phyloP scores from a whole-genome alignment of 2,113 vertebrate species.

The Pardalotus punctatus region DNA sequence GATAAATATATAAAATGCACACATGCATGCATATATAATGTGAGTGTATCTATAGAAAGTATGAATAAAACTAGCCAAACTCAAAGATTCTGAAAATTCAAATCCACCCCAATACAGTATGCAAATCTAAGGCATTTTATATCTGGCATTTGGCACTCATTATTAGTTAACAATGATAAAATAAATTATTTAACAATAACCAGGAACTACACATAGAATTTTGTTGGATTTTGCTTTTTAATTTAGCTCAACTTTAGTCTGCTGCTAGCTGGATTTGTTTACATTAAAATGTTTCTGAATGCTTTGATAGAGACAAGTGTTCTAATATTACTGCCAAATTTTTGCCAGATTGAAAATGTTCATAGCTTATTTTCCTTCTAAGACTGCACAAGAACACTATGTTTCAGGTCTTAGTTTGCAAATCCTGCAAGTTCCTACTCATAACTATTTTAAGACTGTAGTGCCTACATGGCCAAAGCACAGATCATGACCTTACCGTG shows the following conservation, averaged over 20 bases:
- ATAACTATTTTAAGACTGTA: not conserved
- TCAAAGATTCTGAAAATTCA: not conserved
- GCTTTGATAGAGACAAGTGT: constrained; percentile 56
- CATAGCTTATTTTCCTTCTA: constrained; percentile 54
- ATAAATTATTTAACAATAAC: constrained; percentile 64
- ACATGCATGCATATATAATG: not conserved
- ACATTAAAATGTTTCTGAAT: constrained; percentile 63
- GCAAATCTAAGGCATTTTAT: not conserved
- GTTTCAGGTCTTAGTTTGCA: constrained; percentile 30
- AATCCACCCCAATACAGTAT: not conserved
- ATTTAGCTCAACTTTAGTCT: constrained; percentile 49
- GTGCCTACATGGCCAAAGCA: not conserved
- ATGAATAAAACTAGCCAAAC: not conserved
- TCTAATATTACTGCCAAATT: constrained; percentile 58
- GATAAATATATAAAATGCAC: not conserved
- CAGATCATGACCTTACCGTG: not conserved
- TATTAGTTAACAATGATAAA: constrained; percentile 16
- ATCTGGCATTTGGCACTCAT: not conserved
- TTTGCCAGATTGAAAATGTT: constrained; percentile 63
- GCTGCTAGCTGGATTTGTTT: constrained; percentile 59
- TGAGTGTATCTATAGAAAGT: not conserved
- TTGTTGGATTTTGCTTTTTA: constrained; percentile 49
- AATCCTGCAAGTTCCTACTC: not conserved
- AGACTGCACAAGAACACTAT: constrained; percentile 42
- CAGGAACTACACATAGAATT: not conserved